Evolutionary conservation across 1,140 invertebrate species (phyloP), one percentile per base, ranked within the genome.

Genomic region (Heliconius hermathena): DNA sequence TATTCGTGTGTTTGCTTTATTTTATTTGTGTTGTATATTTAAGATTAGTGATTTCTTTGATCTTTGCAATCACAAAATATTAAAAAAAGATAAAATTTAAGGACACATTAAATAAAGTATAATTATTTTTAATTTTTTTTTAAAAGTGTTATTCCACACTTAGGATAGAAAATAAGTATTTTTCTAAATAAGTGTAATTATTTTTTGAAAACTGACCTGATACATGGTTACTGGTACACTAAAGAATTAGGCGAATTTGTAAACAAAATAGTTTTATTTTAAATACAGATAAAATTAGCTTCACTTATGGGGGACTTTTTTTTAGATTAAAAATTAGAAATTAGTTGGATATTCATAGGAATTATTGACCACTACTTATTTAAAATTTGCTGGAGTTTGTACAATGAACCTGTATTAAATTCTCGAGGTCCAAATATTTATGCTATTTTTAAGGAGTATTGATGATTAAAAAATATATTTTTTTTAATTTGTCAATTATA

Each of bases 391-490:
- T 57, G 8, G 8, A 11, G 54, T 20, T 9, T 81, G 54, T 33
- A 72, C 75, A 36, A 76, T 73, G 22, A 71, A 71, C 6, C 1
- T 20, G 18, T 74, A 74, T 18, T 20, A 76, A 66, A 38, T 71
- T 71, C 71, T 71, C 72, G 66, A 54, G 76, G 73, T 74, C 73
- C 73, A 20, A 78, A 78, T 81, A 54, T 74, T 77, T 75, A 78
- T 81, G 76, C 46, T 52, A 77, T 49, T 52, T 66, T 77, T 38
- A 71, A 20, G n/a, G 5, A 13, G 9, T 71, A 57, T 57, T 22
- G n/a, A 22, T 57, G 6, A 57, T 11, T n/a, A 5, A 54, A 54
- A 57, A n/a, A n/a, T n/a, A 22, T 57, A 22, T n/a, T 54, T 80
- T n/a, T 9, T 33, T 76, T 74, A 71, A 22, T 57, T 71, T 38